Percentiles rank a stretch among this genome's conserved stretches.
These are phyloP conservation scores for Anolis sagrei DNA, from an alignment of 2,113 vertebrate genomes.

Conservation along the genomic window DNA sequence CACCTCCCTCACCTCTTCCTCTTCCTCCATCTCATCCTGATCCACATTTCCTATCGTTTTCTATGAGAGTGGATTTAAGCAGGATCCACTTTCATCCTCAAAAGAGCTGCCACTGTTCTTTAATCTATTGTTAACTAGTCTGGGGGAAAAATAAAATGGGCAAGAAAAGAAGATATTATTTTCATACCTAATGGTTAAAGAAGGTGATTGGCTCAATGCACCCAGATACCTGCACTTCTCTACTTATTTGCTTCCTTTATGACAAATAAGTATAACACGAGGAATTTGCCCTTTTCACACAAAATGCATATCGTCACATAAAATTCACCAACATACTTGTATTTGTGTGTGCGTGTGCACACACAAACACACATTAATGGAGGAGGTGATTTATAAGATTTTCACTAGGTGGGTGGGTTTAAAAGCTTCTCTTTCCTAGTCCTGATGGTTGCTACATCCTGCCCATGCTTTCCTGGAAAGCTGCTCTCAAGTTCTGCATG, in stretches of 20 bases:
- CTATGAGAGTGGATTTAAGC: not conserved
- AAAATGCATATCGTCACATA: too few relatives aligned
- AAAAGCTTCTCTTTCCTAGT: not conserved
- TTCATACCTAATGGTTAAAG: not conserved
- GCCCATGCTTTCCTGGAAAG: not conserved
- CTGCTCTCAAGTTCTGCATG: accelerated
- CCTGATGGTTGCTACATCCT: not conserved
- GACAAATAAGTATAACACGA: not conserved
- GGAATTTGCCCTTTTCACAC: not conserved
- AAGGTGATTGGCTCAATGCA: not conserved
- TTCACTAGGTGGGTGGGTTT: not conserved
- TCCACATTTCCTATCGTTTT: too few relatives aligned
- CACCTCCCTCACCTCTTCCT: too few relatives aligned
- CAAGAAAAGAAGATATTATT: not conserved
- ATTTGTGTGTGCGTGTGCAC: too few relatives aligned
- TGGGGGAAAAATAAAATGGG: not conserved
- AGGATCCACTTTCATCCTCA: not conserved
- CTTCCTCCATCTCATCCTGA: too few relatives aligned
- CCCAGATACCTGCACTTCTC: not conserved
- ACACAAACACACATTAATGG: too few relatives aligned
- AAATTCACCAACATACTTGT: too few relatives aligned
- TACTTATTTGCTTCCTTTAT: not conserved
- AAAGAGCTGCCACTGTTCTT: not conserved
- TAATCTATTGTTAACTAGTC: not conserved
- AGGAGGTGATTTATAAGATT: not conserved